Conservation (phyloP, 2,113 vertebrate species). For the Cygnus atratus region DNA sequence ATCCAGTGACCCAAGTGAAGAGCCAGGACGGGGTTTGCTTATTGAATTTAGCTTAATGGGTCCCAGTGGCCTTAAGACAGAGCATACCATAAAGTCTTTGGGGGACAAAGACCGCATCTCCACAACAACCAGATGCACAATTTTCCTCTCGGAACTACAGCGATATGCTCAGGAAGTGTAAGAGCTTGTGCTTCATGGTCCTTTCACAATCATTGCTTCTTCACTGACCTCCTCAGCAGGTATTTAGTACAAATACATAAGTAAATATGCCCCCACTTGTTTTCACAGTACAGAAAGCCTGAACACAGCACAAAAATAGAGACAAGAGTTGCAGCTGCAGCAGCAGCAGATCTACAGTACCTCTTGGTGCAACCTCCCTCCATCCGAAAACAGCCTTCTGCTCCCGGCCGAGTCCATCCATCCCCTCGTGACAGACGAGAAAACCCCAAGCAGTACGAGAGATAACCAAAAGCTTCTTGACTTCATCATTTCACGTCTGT, state of each 20-base stretch:
- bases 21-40: neutral
- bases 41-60: neutral
- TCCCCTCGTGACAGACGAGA: constrained; percentile 73
- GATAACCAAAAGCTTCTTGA: constrained; percentile 79
- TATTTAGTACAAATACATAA: neutral
- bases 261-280: neutral
- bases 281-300: neutral
- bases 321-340: neutral
- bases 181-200: neutral
- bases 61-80: neutral
- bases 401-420: constrained; percentile 74
- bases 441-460: constrained; percentile 81
- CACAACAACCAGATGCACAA: neutral
- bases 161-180: neutral
- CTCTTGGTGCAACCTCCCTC: constrained; percentile 65
- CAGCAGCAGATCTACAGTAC: constrained; percentile 67
- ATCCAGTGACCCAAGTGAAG: neutral
- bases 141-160: neutral
- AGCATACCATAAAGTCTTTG: neutral
- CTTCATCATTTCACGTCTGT: constrained; percentile 84
- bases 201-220: neutral
- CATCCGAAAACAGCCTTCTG: constrained; percentile 26
- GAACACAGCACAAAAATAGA: neutral
- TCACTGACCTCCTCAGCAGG: neutral
- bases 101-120: neutral